phyloP scores from a whole-genome alignment of 2,888 invertebrate genomes.

The Hoplodrina ambigua region DNA sequence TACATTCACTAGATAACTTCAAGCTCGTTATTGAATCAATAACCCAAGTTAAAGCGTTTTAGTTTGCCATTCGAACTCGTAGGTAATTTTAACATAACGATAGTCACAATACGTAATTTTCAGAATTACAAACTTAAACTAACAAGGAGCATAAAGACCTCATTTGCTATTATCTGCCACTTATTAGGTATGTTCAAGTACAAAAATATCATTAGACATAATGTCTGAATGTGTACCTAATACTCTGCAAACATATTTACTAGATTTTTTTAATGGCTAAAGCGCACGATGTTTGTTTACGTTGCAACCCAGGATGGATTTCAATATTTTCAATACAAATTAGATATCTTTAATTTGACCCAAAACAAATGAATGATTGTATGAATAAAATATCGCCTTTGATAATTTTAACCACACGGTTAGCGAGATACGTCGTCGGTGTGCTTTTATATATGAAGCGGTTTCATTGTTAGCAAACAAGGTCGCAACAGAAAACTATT shows the following conservation, averaged over 20 bases:
- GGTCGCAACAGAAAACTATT: constrained; percentile 51
- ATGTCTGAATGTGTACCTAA: constrained; percentile 26
- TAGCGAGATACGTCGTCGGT: constrained; percentile 31
- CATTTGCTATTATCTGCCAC: constrained; percentile 21
- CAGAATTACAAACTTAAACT: not conserved
- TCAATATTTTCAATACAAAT: too few relatives aligned
- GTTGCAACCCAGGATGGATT: not conserved
- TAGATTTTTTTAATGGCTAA: constrained; percentile 15
- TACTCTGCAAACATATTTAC: constrained; percentile 21
- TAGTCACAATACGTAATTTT: constrained; percentile 1
- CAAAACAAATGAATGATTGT: not conserved
- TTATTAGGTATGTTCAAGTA: constrained; percentile 26
- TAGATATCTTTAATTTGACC: not conserved
- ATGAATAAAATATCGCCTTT: not conserved
- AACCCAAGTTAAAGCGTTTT: not conserved
- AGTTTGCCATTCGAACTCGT: not conserved
- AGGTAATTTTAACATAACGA: not conserved
- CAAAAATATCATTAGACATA: constrained; percentile 26
- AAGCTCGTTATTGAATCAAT: not conserved
- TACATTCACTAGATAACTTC: constrained; percentile 2
- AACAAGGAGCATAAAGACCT: constrained; percentile 9
- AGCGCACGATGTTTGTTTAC: not conserved
- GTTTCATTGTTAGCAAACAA: constrained; percentile 57
- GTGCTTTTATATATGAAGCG: constrained; percentile 39
- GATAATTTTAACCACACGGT: constrained; percentile 14